Base-by-base conservation (phyloP, 35 echinoderm and acorn worm species). In the Hemicentrotus pulcherrimus region DNA sequence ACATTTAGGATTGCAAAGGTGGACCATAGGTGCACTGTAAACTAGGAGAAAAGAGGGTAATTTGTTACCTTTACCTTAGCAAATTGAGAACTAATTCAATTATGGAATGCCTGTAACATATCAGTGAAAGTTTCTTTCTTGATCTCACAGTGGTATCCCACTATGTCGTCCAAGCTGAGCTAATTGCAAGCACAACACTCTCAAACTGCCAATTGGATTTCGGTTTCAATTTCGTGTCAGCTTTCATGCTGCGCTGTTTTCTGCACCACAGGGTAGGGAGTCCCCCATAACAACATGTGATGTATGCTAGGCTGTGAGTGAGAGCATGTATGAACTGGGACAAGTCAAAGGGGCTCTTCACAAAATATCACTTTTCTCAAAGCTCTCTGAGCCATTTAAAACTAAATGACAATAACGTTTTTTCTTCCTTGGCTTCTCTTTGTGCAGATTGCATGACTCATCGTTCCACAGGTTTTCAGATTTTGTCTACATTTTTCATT, bases 151-250 rank as follows among this genome's bases (percentile, higher is more conserved):
- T 90, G 32, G 88, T 90, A 90, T 45, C 32, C 5, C 88, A 35
- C 88, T 90, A 90, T 90, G 88, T 41, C 12, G 88, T 47, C 46
- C 91, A 93, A 58, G 91, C 91, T 58, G 47, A 47, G 91, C 48
- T 93, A 93, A 93, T 93, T 93, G 91, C 91, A 46, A 93, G 48
- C 91, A 93, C 46, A 93, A 93, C 91, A 93, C n/a, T 93, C 91
- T 58, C 46, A 58, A 58, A 58, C 32, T n/a, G 13, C 30, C 48
- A 47, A 93, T 93, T 93, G 48, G 48, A 93, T 93, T 93, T 93
- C 91, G 46, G 91, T 93, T 93, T 93, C 91, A 93, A 93, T 93
- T 93, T 93, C 91, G 48, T 58, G 48, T 93, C 91, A 93, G 45
- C 91, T 58, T 58, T 93, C 91, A 93, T 47, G 88, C 88, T 90